A percentile compares a stretch with the other conserved stretches of the same genome.
Evolutionary conservation across 2,888 invertebrate species (phyloP).

Genomic region (Merodon equestris): DNA sequence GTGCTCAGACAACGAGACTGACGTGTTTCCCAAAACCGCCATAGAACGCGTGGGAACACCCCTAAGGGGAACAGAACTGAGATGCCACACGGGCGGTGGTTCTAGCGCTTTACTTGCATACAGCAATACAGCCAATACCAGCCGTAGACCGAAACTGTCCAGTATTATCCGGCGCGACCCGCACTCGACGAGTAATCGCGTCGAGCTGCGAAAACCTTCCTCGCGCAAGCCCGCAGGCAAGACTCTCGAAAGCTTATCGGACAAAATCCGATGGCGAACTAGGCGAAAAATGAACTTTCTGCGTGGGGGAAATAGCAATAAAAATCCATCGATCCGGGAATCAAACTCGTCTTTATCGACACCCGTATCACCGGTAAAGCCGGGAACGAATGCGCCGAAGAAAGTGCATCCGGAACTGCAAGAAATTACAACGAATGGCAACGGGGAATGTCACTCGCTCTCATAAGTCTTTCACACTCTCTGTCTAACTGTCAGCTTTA

Average conservation of each 20-base stretch:
- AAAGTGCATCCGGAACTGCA: slow-evolving; percentile 52
- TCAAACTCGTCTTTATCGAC: slow-evolving; percentile 52
- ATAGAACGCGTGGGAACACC: slow-evolving; percentile 49
- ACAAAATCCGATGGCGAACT: slow-evolving; percentile 67
- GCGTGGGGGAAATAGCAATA: slow-evolving; percentile 48
- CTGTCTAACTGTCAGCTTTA: background rate
- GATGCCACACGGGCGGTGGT: slow-evolving; percentile 61
- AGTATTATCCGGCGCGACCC: slow-evolving; percentile 71
- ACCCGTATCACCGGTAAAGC: slow-evolving; percentile 52
- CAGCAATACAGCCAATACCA: slow-evolving; percentile 60
- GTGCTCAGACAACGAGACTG: slow-evolving; percentile 68
- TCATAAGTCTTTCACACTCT: slow-evolving; percentile 35
- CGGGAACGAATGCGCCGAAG: slow-evolving; percentile 27
- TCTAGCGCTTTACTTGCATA: slow-evolving; percentile 69
- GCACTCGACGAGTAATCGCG: slow-evolving; percentile 53
- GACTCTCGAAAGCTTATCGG: slow-evolving; percentile 60
- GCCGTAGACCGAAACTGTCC: slow-evolving; percentile 72
- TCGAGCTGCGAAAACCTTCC: slow-evolving; percentile 56
- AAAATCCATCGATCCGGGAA: slow-evolving; percentile 58
- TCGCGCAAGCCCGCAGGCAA: slow-evolving; percentile 55
- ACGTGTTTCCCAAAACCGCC: slow-evolving; percentile 64
- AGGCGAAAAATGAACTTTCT: slow-evolving; percentile 64
- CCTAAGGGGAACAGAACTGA: slow-evolving; percentile 53
- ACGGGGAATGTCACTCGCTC: slow-evolving; percentile 52
- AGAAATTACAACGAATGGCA: slow-evolving; percentile 62